Evolutionary conservation across 2,113 vertebrate species (phyloP).

Genomic region (Onychostoma macrolepis): DNA sequence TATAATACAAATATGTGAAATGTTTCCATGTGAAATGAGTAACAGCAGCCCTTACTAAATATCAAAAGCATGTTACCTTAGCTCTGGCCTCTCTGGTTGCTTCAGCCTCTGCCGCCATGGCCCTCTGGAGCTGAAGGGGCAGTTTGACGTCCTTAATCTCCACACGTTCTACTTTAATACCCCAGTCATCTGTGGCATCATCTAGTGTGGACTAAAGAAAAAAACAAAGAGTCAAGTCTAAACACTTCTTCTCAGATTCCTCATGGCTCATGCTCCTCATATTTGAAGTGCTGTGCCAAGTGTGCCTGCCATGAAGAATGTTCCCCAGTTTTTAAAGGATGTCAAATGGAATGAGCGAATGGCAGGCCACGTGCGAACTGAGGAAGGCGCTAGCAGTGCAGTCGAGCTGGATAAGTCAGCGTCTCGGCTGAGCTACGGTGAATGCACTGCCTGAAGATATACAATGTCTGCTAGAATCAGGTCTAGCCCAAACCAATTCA

Average conservation of each 20-base stretch:
- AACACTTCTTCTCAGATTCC: not conserved
- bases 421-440: not conserved
- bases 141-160: slow-evolving; percentile 98
- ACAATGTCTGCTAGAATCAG: not conserved
- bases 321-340: slow-evolving; percentile 10
- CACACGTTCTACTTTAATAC: slow-evolving; percentile 96
- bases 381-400: not conserved
- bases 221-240: not conserved
- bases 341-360: slow-evolving; percentile 18
- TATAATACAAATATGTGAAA: no score
- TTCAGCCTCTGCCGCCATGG: slow-evolving; percentile 97
- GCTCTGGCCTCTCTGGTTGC: slow-evolving; percentile 90
- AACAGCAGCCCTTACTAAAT: not conserved
- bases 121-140: slow-evolving; percentile 92
- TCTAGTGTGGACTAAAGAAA: slow-evolving; percentile 81
- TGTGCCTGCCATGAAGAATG: not conserved
- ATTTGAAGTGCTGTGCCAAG: not conserved
- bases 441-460: slow-evolving; percentile 2
- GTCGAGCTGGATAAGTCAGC: not conserved
- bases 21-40: no score
- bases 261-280: not conserved
- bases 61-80: slow-evolving; percentile 77
- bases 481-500: not conserved
- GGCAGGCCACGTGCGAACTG: not conserved
- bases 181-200: slow-evolving; percentile 92